Base-by-base conservation (phyloP, 2,888 invertebrate species). In the Phengaris alcon region DNA sequence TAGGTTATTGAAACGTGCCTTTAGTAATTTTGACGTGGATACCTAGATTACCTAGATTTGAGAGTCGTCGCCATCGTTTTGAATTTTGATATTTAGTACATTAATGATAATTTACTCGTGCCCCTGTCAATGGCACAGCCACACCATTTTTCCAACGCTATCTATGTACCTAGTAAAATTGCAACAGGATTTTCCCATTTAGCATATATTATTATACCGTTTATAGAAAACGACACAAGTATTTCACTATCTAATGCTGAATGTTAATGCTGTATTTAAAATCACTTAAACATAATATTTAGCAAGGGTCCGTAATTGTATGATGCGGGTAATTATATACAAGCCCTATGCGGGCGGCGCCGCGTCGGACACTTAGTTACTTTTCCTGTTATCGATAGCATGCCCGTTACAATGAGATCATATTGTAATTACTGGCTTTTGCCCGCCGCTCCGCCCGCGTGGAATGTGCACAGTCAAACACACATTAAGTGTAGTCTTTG, bases 281-380 rank as follows among this genome's bases (percentile, higher is more conserved):
- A 64, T 64, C 64, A 64, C 35, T 64, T 64, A 6, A 59, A 59
- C 70, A 7, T 69, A 77, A 77, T 77, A 75, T 75, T 74, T 75
- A 73, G 76, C 73, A 75, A 76, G 74, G 76, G 75, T 64, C 59
- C 12, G 76, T 76, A 74, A 79, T 79, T 78, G 75, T 76, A 59
- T 69, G 44, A 76, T 79, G 78, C 78, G 79, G 79, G 79, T 79
- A 74, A 78, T 79, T 79, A 77, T 75, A 77, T 78, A 76, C 77
- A 72, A n/a, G 69, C 46, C 48, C 22, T n/a, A 78, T 79, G 74
- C 79, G 79, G 79, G 79, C 75, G 68, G 55, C 52, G 22, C 22
- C 70, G 69, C 70, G 74, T 57, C 68, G 22, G 51, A 48, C 10
- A 22, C 44, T 70, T 70, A 35, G 52, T 35, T 35, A 35, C 8